Evolutionary conservation across 2,888 invertebrate genomes (phyloP), one percentile per base, ranked within the genome.

Genomic region (Nematopogon swammerdamellus): DNA sequence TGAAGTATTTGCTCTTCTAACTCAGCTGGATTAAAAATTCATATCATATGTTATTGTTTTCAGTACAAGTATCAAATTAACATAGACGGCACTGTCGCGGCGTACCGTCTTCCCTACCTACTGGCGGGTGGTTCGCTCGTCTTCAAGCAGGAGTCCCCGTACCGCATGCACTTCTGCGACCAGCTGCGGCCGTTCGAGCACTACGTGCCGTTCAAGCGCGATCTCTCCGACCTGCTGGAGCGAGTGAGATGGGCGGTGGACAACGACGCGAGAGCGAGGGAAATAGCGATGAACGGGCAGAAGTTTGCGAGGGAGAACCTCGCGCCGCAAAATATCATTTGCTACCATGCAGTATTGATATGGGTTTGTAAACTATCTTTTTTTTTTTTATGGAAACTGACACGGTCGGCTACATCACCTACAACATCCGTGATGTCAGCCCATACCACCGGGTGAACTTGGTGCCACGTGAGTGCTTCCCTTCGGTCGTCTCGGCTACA

Each of bases 81-180:
- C 62, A 82, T 98, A 50, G 98, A 98, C 77, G 98, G 98, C 16
- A 95, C 97, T 42, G 97, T 98, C 16, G 97, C 97, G 18, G 94
- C 97, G 0, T 98, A 97, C 69, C 83, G 97, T 54, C 83, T 96
- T 56, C 97, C 97, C 0, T 97, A 95, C 67, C 81, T 98, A 18
- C 70, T 98, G 54, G 91, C 86, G 45, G 96, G 97, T 1, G 91
- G 92, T 60, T 88, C 94, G 0, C 71, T 95, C 52, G 87, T 97
- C 14, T 80, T 98, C 14, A 98, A 98, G 73, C 96, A 96, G 71
- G 86, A 91, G 19, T 97, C 97, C 0, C 84, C 85, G n/a, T 97
- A 92, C 70, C 93, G 95, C 67, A 97, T 98, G 80, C 91, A 93
- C 76, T 98, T 96, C 71, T 98, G 98, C 64, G 71, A 14, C n/a